A percentile compares a stretch with the other conserved stretches of the same genome.
Conservation (phyloP, 2,888 invertebrate genomes). For the Brachynemurus nebulosus region DNA sequence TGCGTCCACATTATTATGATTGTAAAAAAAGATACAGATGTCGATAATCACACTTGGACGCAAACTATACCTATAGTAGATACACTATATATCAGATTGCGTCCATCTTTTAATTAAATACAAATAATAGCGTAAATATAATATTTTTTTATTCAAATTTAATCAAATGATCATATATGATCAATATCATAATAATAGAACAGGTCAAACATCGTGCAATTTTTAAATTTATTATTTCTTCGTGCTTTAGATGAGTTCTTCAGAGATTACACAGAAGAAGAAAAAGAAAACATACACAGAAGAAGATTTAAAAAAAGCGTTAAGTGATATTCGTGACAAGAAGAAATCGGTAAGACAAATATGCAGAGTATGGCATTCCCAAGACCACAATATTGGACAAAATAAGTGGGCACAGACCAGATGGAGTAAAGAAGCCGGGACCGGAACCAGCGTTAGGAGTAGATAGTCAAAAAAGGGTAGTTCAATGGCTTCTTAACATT, state of each 20-base stretch:
- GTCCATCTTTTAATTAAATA: background rate
- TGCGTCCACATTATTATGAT: no score
- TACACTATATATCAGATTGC: background rate
- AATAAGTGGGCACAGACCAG: conserved; percentile 12
- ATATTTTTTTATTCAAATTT: background rate
- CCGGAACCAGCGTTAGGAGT: conserved; percentile 17
- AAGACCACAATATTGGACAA: no score
- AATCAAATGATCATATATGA: background rate
- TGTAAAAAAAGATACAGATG: no score
- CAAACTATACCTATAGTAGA: background rate
- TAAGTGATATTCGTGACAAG: background rate
- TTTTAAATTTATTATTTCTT: no score
- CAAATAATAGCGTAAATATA: background rate
- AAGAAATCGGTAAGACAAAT: conserved; percentile 2
- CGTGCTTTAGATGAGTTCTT: background rate
- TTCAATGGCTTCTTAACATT: conserved; percentile 19
- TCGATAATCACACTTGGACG: no score
- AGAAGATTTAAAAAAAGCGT: background rate
- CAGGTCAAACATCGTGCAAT: no score
- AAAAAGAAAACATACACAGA: background rate
- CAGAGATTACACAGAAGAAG: background rate
- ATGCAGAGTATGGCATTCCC: no score
- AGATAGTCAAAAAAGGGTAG: conserved; percentile 18
- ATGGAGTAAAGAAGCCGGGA: conserved; percentile 17
- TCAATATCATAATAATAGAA: background rate